Conservation (phyloP, 53 echinoderm and acorn worm species). For the Hippasteria phrygiana region DNA sequence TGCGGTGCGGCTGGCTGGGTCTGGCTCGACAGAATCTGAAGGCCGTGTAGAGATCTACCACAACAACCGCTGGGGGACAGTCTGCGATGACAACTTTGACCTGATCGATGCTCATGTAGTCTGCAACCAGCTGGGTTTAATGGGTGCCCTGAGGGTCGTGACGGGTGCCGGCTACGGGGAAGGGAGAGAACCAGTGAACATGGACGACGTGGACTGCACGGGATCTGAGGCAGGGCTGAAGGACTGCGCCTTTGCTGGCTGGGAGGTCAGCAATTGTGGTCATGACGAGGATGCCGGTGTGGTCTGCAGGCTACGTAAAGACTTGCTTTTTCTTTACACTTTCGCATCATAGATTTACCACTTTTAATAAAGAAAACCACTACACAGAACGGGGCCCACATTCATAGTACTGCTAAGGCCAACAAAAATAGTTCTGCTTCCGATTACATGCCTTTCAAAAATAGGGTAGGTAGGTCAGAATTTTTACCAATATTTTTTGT, state of each 20-base stretch:
- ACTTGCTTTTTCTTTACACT: neutral
- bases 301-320: constrained; percentile 33
- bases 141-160: no score
- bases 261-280: constrained; percentile 5
- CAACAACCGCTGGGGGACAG: neutral
- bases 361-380: no score
- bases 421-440: no score
- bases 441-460: no score
- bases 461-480: no score
- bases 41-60: constrained; percentile 70
- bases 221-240: neutral
- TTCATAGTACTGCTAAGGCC: no score
- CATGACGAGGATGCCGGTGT: constrained; percentile 39
- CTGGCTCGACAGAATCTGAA: constrained; percentile 8
- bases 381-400: no score
- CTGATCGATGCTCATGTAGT: no score
- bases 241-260: neutral
- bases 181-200: neutral
- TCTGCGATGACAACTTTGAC: no score
- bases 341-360: no score
- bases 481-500: no score
- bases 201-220: constrained; percentile 19
- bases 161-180: neutral
- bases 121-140: no score
- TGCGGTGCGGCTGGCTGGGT: constrained; percentile 33